A percentile compares a stretch with the other conserved stretches of the same genome.
Conservation (phyloP, 2,113 vertebrate species). For the Enhydra lutris region DNA sequence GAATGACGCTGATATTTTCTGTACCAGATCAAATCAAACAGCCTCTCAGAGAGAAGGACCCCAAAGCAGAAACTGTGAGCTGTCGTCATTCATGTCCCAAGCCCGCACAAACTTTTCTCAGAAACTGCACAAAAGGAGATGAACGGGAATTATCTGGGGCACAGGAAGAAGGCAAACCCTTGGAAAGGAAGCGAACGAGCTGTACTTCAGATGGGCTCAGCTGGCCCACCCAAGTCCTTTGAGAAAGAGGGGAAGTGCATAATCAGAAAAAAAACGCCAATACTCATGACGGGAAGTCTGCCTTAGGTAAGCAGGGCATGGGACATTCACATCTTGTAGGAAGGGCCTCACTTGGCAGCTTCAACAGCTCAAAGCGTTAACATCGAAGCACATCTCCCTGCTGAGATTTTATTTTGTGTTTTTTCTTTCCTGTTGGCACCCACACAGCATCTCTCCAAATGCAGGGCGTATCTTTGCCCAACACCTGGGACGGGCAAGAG, state of each 20-base stretch:
- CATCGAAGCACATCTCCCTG: conserved; percentile 17
- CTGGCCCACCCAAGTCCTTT: not conserved
- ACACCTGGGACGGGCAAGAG: conserved; percentile 56
- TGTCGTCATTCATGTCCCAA: not conserved
- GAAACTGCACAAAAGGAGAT: conserved; percentile 8
- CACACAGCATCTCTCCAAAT: conserved; percentile 59
- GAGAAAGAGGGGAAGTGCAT: conserved; percentile 36
- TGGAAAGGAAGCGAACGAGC: conserved; percentile 15
- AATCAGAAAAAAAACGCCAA: conserved; percentile 59
- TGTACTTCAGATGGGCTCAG: not conserved
- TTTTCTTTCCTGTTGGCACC: conserved; percentile 62
- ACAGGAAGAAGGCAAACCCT: conserved; percentile 35
- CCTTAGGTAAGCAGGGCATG: conserved; percentile 43
- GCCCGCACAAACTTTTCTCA: not conserved
- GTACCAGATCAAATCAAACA: not conserved
- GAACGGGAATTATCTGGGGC: not conserved
- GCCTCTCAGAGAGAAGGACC: not conserved
- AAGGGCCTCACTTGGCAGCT: conserved; percentile 55
- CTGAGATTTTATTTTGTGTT: not conserved
- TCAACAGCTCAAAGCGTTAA: conserved; percentile 46
- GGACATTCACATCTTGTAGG: conserved; percentile 49
- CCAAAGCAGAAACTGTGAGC: not conserved
- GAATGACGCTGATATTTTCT: not conserved
- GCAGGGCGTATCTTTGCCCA: conserved; percentile 54
- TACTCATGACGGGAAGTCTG: conserved; percentile 72